Evolutionary conservation across 2,888 invertebrate genomes (phyloP).

Genomic region (Habrosyne pyritoides): DNA sequence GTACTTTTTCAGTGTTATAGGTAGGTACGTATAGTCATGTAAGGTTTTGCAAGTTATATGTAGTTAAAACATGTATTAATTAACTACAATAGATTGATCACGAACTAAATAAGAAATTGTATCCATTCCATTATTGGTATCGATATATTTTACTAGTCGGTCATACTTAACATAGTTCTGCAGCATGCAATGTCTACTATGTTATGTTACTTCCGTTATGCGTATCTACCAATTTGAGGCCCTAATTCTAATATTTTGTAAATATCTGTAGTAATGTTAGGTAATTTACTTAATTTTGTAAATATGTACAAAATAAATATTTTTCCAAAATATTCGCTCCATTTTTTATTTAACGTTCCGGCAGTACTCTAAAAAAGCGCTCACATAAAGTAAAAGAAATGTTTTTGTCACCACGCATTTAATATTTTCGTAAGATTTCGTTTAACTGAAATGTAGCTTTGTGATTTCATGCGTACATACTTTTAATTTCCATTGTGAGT

Average conservation of each 20-base stretch:
- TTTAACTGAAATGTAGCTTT: conserved; percentile 44
- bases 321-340: conserved; percentile 56
- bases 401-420: conserved; percentile 30
- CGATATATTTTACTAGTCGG: neutral
- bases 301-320: conserved; percentile 78
- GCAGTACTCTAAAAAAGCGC: conserved; percentile 10
- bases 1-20: conserved; percentile 13
- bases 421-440: conserved; percentile 37
- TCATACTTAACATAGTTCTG: neutral
- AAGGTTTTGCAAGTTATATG: neutral
- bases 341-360: conserved; percentile 25
- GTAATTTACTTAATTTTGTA: conserved; percentile 43
- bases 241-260: conserved; percentile 33
- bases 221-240: conserved; percentile 27
- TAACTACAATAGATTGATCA: neutral
- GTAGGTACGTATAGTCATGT: conserved; percentile 22
- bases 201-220: conserved; percentile 17
- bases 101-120: neutral
- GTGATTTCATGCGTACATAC: conserved; percentile 44
- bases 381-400: conserved; percentile 21
- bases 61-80: neutral
- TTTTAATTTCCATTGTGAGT: conserved; percentile 49
- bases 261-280: conserved; percentile 14
- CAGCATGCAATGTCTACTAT: neutral
- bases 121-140: neutral